A percentile compares a stretch with the other conserved stretches of the same genome.
phyloP scores from a whole-genome alignment of 2,113 vertebrate species.

The Lagopus leucura region DNA sequence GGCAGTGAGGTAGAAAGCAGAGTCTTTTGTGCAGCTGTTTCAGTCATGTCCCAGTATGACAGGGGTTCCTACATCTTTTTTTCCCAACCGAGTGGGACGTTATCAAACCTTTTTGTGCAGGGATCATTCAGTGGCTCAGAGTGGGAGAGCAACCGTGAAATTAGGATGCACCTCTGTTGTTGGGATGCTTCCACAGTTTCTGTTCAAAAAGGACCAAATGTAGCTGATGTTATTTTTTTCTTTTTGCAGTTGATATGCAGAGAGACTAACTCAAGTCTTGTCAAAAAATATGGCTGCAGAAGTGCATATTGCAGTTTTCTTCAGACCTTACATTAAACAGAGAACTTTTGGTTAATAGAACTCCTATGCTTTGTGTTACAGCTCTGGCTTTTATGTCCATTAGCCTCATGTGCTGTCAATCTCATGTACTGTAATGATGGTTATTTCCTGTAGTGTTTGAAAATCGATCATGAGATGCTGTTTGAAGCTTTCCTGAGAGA shows the following conservation, averaged over 20 bases:
- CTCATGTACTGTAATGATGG: not conserved
- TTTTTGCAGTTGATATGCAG: not conserved
- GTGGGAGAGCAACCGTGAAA: not conserved
- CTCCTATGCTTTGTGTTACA: not conserved
- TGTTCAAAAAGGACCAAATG: not conserved
- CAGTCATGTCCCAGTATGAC: not conserved
- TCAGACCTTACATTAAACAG: constrained; percentile 2
- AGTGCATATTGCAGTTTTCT: not conserved
- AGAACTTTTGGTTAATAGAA: not conserved
- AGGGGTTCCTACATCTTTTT: not conserved
- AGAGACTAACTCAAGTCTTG: not conserved
- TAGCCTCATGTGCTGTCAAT: not conserved
- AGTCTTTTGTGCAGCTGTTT: not conserved
- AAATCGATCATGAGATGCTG: constrained; percentile 12
- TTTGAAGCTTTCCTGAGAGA: not conserved
- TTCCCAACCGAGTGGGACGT: not conserved
- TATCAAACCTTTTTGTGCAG: not conserved
- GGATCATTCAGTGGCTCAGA: not conserved
- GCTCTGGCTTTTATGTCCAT: not conserved
- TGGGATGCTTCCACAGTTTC: not conserved
- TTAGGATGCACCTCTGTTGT: not conserved
- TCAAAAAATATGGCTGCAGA: not conserved
- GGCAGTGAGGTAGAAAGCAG: not conserved
- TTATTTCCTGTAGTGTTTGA: constrained; percentile 14
- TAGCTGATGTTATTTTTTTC: not conserved